A percentile compares a stretch with the other conserved stretches of the same genome.
Evolutionary conservation across 2,113 vertebrate species (phyloP).

Genomic region (Triplophysa siluroides): DNA sequence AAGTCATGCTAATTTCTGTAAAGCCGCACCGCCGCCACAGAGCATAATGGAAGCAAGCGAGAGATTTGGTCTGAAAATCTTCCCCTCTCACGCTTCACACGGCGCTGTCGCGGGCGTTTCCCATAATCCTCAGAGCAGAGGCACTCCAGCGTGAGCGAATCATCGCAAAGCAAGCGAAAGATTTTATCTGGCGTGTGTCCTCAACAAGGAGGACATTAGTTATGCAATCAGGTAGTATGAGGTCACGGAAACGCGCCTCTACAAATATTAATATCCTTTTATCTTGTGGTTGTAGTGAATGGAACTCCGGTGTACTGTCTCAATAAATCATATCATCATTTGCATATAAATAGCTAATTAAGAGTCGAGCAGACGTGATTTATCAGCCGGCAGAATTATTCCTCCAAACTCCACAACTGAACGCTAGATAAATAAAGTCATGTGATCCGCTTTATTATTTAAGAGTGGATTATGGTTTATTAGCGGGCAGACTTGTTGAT

Average conservation of each 20-base stretch:
- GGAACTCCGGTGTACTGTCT: conserved; percentile 45
- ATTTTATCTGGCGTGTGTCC: conserved; percentile 38
- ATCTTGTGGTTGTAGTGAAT: conserved; percentile 46
- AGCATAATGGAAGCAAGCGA: background rate
- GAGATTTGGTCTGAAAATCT: conserved; percentile 10
- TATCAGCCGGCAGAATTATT: conserved; percentile 54
- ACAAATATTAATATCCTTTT: conserved; percentile 50
- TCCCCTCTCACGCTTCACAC: conserved; percentile 35
- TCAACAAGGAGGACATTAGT: conserved; percentile 48
- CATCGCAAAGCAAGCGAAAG: conserved; percentile 36
- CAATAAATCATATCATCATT: conserved; percentile 59
- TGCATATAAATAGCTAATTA: conserved; percentile 66
- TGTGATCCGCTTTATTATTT: conserved; percentile 45
- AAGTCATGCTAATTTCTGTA: conserved; percentile 7
- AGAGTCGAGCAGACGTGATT: conserved; percentile 56
- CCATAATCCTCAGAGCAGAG: conserved; percentile 31
- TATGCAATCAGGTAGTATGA: conserved; percentile 44
- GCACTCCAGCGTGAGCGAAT: conserved; percentile 16
- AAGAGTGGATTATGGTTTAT: conserved; percentile 7
- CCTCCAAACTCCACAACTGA: conserved; percentile 42
- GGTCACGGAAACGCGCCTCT: conserved; percentile 33
- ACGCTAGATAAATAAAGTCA: conserved; percentile 51
- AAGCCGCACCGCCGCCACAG: background rate
- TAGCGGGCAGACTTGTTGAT: conserved; percentile 1
- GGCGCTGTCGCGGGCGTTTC: conserved; percentile 24